Conservation (phyloP, 92 coral and sea anemone genomes). For the Montipora capitata region DNA sequence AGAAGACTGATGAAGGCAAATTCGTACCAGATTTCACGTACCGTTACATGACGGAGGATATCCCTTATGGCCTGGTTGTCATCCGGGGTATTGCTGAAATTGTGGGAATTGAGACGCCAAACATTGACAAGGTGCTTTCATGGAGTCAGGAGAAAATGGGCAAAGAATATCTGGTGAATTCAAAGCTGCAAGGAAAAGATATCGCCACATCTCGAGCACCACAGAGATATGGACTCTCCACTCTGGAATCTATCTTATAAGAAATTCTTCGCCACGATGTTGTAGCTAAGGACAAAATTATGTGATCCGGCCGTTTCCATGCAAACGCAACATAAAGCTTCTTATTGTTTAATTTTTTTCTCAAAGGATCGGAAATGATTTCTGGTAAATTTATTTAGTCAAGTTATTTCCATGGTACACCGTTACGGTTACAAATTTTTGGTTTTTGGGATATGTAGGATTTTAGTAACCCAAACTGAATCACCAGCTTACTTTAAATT, state of each 20-base stretch:
- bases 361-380: neutral
- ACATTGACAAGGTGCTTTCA: conserved; percentile 60
- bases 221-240: conserved; percentile 69
- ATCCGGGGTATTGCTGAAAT: conserved; percentile 80
- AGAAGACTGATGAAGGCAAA: conserved; percentile 55
- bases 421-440: too few species aligned
- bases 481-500: too few species aligned
- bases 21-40: conserved; percentile 61
- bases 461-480: too few species aligned
- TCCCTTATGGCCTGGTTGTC: conserved; percentile 69
- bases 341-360: too few species aligned
- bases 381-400: neutral
- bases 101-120: conserved; percentile 46
- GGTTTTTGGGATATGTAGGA: too few species aligned
- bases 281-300: neutral
- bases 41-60: conserved; percentile 75
- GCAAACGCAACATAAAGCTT: neutral
- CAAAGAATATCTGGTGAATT: conserved; percentile 70
- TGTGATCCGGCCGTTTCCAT: neutral
- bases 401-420: neutral
- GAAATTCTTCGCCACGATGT: neutral
- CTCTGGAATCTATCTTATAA: conserved; percentile 54
- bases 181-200: conserved; percentile 67
- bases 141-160: conserved; percentile 66
- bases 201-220: conserved; percentile 73